phyloP scores from a whole-genome alignment of 2,888 invertebrate genomes.

The Tinea pellionella region DNA sequence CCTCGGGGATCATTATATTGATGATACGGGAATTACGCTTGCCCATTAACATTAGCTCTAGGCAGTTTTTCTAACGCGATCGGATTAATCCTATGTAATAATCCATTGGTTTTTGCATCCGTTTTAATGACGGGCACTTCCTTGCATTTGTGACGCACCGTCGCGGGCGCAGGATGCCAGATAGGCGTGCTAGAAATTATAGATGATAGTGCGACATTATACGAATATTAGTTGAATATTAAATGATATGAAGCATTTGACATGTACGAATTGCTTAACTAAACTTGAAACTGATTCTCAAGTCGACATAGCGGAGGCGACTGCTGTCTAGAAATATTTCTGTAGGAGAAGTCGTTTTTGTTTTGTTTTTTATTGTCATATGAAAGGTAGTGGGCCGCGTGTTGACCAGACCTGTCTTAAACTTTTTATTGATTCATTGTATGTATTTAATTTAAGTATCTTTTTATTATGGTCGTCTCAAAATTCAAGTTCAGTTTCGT shows the following conservation, averaged over 20 bases:
- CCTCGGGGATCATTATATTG: conserved; percentile 14
- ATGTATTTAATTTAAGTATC: background rate
- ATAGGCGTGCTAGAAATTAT: conserved; percentile 41
- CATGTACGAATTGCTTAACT: too few relatives aligned
- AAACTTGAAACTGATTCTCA: too few relatives aligned
- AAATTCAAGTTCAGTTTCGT: conserved; percentile 45
- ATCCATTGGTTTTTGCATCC: background rate
- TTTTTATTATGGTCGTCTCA: background rate
- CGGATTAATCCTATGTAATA: background rate
- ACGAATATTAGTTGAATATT: too few relatives aligned
- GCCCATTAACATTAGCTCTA: background rate
- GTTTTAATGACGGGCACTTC: conserved; percentile 14
- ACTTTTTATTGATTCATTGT: too few relatives aligned
- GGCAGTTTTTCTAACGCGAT: background rate
- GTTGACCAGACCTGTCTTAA: too few relatives aligned
- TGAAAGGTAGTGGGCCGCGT: too few relatives aligned
- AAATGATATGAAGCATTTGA: too few relatives aligned
- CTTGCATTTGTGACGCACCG: conserved; percentile 20
- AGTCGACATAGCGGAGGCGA: too few relatives aligned
- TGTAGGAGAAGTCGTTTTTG: too few relatives aligned
- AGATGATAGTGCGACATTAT: background rate
- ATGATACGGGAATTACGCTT: conserved; percentile 11
- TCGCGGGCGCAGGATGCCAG: conserved; percentile 45
- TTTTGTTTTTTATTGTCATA: too few relatives aligned
- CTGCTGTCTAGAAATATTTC: too few relatives aligned